phyloP scores from a whole-genome alignment of 2,797 vertebrate genomes.

The Molossus alvarezi region DNA sequence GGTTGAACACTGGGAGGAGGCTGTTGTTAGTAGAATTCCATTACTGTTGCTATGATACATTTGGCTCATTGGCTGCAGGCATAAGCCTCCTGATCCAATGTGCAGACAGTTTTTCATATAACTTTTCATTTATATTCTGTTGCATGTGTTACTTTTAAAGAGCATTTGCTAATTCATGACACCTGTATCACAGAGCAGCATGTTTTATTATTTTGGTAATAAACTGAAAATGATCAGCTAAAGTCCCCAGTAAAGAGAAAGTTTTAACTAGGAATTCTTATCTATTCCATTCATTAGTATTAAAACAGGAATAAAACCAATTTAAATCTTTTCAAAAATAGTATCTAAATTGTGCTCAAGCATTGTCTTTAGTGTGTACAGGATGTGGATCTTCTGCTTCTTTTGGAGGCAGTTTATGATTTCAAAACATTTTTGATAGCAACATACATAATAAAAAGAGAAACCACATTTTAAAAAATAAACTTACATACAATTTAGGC shows the following conservation, averaged over 20 bases:
- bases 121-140: conserved; percentile 56
- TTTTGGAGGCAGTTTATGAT: conserved; percentile 41
- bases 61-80: neutral
- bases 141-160: conserved; percentile 39
- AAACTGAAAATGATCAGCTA: conserved; percentile 49
- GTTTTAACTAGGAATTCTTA: conserved; percentile 28
- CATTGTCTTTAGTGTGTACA: neutral
- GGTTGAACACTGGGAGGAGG: conserved; percentile 77
- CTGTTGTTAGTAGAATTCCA: conserved; percentile 12
- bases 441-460: conserved; percentile 37
- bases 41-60: conserved; percentile 67
- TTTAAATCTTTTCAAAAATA: conserved; percentile 56
- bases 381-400: neutral
- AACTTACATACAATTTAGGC: conserved; percentile 33
- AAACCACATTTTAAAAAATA: neutral
- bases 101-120: conserved; percentile 27
- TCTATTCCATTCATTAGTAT: conserved; percentile 36
- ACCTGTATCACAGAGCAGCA: neutral
- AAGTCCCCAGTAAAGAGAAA: conserved; percentile 9
- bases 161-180: conserved; percentile 6
- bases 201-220: conserved; percentile 46
- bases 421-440: conserved; percentile 26
- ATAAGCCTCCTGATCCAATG: neutral
- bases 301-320: conserved; percentile 41
- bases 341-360: neutral